A percentile compares a stretch with the other conserved stretches of the same genome.
phyloP scores from a whole-genome alignment of 2,888 invertebrate species.

The Drosophila multiciliata region DNA sequence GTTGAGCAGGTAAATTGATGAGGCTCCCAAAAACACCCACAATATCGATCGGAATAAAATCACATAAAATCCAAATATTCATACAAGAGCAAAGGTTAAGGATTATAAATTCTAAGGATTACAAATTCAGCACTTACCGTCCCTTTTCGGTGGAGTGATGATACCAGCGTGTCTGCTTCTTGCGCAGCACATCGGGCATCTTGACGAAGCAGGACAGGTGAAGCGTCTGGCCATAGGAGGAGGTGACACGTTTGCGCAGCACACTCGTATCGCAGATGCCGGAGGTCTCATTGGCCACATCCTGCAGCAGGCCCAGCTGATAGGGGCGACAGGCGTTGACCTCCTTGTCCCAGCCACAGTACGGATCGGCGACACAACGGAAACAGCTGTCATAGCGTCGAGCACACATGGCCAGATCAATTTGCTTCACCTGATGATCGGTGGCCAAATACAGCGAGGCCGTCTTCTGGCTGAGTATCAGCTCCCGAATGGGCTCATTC shows the following conservation, averaged over 20 bases:
- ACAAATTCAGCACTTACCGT: conserved; percentile 84
- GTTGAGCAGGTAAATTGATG: conserved; percentile 1
- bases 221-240: conserved; percentile 96
- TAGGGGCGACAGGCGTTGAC: conserved; percentile 94
- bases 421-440: conserved; percentile 94
- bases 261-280: conserved; percentile 96
- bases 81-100: no score
- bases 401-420: conserved; percentile 95
- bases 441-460: conserved; percentile 96
- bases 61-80: not conserved
- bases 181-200: conserved; percentile 93
- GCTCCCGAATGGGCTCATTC: conserved; percentile 93
- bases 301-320: conserved; percentile 93
- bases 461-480: conserved; percentile 94
- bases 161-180: conserved; percentile 93
- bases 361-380: conserved; percentile 96
- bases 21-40: not conserved
- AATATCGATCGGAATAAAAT: not conserved
- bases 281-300: conserved; percentile 95
- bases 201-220: conserved; percentile 96
- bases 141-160: conserved; percentile 95
- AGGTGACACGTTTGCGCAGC: conserved; percentile 93
- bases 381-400: conserved; percentile 96
- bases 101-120: no score
- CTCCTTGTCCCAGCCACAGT: conserved; percentile 98